Evolutionary conservation across 2,888 invertebrate genomes (phyloP).

Genomic region (Lasioglossum pauxillum): DNA sequence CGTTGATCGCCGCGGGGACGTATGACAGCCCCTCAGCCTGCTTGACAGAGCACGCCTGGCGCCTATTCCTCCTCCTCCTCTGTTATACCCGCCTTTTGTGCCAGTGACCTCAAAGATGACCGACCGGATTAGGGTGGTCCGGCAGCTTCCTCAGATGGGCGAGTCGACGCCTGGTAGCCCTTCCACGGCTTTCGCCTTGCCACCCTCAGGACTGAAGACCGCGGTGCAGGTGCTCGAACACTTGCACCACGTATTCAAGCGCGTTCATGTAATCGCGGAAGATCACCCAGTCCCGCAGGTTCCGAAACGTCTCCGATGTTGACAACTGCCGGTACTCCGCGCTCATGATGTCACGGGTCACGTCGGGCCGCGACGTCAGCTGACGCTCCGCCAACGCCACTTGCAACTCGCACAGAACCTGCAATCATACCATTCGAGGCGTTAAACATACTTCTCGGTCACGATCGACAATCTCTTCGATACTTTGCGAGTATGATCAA

Average conservation of each 20-base stretch:
- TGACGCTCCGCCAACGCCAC: constrained; percentile 85
- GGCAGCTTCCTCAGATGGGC: constrained; percentile 72
- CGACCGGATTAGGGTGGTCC: constrained; percentile 63
- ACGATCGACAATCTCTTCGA: background rate
- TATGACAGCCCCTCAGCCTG: background rate
- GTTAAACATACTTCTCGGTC: background rate
- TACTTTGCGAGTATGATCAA: background rate
- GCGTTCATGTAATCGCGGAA: constrained; percentile 88
- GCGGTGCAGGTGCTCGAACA: constrained; percentile 83
- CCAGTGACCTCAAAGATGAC: constrained; percentile 60
- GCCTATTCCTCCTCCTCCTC: background rate
- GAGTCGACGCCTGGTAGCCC: constrained; percentile 76
- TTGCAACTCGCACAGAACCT: constrained; percentile 90
- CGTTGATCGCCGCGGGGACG: constrained; percentile 32
- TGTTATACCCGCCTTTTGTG: constrained; percentile 12
- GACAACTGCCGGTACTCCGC: constrained; percentile 79
- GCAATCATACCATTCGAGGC: constrained; percentile 59
- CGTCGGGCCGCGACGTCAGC: constrained; percentile 79
- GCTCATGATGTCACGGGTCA: constrained; percentile 84
- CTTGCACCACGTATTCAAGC: constrained; percentile 86
- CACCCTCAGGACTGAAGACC: constrained; percentile 79
- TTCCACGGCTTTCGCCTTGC: constrained; percentile 77
- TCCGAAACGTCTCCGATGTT: constrained; percentile 81
- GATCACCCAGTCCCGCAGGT: constrained; percentile 87
- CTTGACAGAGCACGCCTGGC: constrained; percentile 33